Evolutionary conservation across 2,797 vertebrate genomes (phyloP).

Genomic region (Rhynchotus rufescens): DNA sequence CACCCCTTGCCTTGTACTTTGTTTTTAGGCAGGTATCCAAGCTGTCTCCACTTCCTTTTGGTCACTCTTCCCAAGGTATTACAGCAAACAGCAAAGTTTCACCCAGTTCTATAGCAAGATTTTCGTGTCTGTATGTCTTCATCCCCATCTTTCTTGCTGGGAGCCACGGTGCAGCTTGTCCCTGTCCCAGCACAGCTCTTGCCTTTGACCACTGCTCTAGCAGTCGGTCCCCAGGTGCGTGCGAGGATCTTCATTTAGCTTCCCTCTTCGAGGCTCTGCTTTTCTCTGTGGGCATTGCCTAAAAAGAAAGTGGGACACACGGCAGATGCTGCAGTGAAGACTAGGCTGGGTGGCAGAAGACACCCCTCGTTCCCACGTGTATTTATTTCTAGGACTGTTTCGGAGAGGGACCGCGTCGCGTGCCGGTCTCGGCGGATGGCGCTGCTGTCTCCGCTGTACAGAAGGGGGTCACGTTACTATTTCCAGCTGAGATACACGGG

Average conservation of each 20-base stretch:
- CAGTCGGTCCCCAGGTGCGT: background rate
- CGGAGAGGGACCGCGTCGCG: fast-evolving
- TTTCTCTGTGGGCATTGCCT: background rate
- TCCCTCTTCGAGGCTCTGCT: background rate
- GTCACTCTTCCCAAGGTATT: background rate
- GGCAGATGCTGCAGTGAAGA: background rate
- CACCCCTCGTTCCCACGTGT: fast-evolving
- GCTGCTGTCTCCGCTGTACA: background rate
- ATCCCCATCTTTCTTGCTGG: background rate
- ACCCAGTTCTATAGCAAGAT: background rate
- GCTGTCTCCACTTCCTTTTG: background rate
- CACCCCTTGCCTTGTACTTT: background rate
- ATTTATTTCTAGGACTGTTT: background rate
- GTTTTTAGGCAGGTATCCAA: background rate
- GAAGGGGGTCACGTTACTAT: background rate
- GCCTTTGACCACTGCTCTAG: background rate
- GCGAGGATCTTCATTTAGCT: background rate
- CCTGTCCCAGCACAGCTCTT: background rate
- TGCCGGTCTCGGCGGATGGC: fast-evolving
- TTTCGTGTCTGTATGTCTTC: background rate
- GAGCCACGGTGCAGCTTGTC: background rate
- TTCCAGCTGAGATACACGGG: background rate
- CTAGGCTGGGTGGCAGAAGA: background rate
- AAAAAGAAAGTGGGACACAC: background rate
- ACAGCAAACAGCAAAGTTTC: background rate